phyloP scores from a whole-genome alignment of 2,888 invertebrate species.

The Diaperis boleti region DNA sequence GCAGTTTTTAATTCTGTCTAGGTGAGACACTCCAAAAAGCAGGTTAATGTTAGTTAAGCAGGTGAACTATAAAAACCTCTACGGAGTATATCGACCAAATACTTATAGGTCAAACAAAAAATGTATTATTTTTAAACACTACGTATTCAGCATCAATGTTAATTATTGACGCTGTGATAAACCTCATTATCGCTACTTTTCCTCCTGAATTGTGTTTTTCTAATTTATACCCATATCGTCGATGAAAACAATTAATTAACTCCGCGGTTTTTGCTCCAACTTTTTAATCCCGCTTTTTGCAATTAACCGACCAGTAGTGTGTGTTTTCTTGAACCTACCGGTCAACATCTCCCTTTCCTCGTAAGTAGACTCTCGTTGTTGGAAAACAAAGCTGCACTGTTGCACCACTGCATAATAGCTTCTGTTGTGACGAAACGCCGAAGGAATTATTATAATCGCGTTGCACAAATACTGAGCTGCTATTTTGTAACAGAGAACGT shows the following conservation, averaged over 20 bases:
- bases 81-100: no score
- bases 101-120: no score
- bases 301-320: neutral
- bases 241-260: neutral
- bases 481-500: neutral
- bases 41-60: no score
- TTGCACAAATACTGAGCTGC: neutral
- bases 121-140: no score
- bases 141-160: no score
- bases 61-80: no score
- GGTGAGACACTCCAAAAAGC: no score
- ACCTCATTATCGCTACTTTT: neutral
- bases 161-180: neutral
- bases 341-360: no score
- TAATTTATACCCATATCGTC: neutral
- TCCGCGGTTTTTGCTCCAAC: neutral
- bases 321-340: neutral
- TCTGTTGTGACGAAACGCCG: slow-evolving; percentile 1
- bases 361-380: no score
- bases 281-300: neutral
- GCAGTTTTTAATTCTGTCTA: no score
- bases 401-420: slow-evolving; percentile 1
- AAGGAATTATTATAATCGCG: neutral
- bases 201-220: neutral
- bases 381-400: neutral